phyloP scores from a whole-genome alignment of 1,140 invertebrate species.

The Brachionus angularis region DNA sequence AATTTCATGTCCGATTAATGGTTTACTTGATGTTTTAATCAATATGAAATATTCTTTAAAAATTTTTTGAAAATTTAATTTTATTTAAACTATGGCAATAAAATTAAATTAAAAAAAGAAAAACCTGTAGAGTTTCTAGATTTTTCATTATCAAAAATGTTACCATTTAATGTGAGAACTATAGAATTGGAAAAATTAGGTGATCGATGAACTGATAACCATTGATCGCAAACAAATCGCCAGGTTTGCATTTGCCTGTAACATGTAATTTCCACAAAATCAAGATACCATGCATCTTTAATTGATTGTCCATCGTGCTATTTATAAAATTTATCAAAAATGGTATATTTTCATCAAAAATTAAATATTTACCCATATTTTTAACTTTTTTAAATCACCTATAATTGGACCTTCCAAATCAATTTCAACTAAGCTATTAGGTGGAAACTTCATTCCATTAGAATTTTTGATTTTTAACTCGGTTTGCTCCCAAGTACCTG shows the following conservation, averaged over 20 bases:
- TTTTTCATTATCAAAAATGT: constrained; percentile 15
- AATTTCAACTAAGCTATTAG: constrained; percentile 23
- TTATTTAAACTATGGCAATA: too few species aligned
- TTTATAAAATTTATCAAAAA: background rate
- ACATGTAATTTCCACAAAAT: constrained; percentile 24
- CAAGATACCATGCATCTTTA: constrained; percentile 18
- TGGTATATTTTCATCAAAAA: background rate
- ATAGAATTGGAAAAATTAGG: background rate
- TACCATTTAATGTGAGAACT: background rate
- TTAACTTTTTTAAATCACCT: constrained; percentile 13
- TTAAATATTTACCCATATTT: constrained; percentile 33
- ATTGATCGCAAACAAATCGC: constrained; percentile 37
- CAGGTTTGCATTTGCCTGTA: constrained; percentile 20
- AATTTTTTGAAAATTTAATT: too few species aligned
- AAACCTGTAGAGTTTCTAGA: background rate
- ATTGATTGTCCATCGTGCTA: constrained; percentile 20
- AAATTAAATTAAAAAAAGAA: background rate
- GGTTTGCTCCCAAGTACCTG: constrained; percentile 9
- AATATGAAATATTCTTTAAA: constrained; percentile 21
- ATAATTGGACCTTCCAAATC: constrained; percentile 2
- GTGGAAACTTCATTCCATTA: background rate
- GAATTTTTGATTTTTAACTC: background rate
- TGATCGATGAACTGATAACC: constrained; percentile 7
- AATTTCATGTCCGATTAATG: background rate
- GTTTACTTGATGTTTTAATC: constrained; percentile 5